Base-by-base conservation (phyloP, 1,140 invertebrate genomes). In the Achatina immaculata region DNA sequence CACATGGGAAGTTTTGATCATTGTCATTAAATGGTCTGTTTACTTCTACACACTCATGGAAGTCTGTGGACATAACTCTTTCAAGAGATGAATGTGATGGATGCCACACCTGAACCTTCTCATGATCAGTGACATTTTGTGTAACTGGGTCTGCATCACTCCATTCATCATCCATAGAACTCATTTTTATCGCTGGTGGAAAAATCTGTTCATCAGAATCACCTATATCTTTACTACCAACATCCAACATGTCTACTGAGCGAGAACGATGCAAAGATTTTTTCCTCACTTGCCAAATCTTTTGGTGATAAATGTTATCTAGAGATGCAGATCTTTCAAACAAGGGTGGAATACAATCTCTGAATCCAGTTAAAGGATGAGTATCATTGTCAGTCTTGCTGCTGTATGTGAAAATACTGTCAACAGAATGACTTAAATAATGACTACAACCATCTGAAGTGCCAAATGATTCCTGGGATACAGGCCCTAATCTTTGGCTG, bases 221-320 rank as follows among this genome's bases (percentile, higher is more conserved):
- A 68, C 65, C 68, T 21, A 76, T 58, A 1, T 80, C 84, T 45
- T 21, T 42, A 24, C 43, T 38, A 31, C 66, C 78, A n/a, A 85
- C 81, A 58, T 84, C 84, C n/a, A 88, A 42, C 69, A 89, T 81
- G 43, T 84, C 83, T 72, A 86, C 81, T 21, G 88, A 89, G 31
- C 84, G 74, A 43, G 86, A 88, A 51, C 86, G 77, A 38, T 83
- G 82, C 6, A 88, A 72, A 69, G 78, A 42, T 34, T 51, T 34
- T 62, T 34, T 76, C n/a, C 51, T 24, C 0, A 40, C 40, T 31
- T 11, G 0, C 69, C 9, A 38, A 34, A 21, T 42, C 14, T 58
- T 69, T 38, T 43, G 19, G 4, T 71, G 38, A 28, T 81, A 43
- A 11, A 83, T 48, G 55, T 83, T 62, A 55, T 80, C 75, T 31